A percentile compares a stretch with the other conserved stretches of the same genome.
phyloP scores from a whole-genome alignment of 2,888 invertebrate genomes.

The Erebia aethiops region DNA sequence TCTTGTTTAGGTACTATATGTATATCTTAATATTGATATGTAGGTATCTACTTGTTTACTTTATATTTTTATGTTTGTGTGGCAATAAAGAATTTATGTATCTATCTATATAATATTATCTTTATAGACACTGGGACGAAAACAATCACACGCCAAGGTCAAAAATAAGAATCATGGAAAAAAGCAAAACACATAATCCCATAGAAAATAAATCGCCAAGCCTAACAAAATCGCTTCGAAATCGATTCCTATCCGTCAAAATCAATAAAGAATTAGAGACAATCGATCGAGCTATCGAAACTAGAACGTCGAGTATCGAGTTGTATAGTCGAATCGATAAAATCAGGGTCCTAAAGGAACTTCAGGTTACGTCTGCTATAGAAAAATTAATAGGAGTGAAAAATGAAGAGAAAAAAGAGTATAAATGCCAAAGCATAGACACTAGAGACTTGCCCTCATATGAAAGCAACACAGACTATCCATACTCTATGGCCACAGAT shows the following conservation, averaged over 20 bases:
- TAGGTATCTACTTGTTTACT: too few relatives aligned
- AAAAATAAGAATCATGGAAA: slow-evolving; percentile 14
- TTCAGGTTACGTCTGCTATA: background rate
- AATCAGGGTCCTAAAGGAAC: slow-evolving; percentile 7
- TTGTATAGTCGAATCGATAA: background rate
- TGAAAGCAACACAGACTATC: background rate
- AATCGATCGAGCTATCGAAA: slow-evolving; percentile 10
- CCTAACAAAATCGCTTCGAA: background rate
- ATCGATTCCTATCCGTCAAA: background rate
- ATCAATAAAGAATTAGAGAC: background rate
- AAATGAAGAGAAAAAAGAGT: background rate
- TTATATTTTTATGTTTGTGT: too few relatives aligned
- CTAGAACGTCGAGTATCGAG: slow-evolving; percentile 10
- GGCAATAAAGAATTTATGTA: too few relatives aligned
- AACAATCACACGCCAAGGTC: background rate
- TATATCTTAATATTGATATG: too few relatives aligned
- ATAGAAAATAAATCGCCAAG: slow-evolving; percentile 4
- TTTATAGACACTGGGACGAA: background rate
- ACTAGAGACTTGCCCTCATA: background rate
- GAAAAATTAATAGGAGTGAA: slow-evolving; percentile 2
- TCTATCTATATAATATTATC: too few relatives aligned
- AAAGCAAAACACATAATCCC: background rate
- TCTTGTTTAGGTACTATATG: too few relatives aligned
- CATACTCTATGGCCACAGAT: background rate
- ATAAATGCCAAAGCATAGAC: slow-evolving; percentile 1